Conservation (phyloP, 2,888 invertebrate species). For the Caenorhabditis uteleia region DNA sequence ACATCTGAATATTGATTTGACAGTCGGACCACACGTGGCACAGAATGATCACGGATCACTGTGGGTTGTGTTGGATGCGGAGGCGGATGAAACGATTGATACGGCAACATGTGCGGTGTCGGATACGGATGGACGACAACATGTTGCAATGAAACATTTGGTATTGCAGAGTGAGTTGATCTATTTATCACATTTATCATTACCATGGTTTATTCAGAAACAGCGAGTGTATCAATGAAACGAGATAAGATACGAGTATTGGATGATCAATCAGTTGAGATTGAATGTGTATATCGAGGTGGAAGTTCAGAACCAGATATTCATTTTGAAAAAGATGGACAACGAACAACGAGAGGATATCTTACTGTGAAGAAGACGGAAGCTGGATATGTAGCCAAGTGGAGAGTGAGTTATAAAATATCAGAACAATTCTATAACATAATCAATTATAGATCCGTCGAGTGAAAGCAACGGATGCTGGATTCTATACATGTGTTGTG, state of each 20-base stretch:
- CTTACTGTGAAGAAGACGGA: slow-evolving; percentile 26
- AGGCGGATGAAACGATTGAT: slow-evolving; percentile 42
- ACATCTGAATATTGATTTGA: slow-evolving; percentile 43
- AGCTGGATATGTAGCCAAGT: slow-evolving; percentile 31
- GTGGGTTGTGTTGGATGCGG: slow-evolving; percentile 33
- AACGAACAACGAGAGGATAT: slow-evolving; percentile 16
- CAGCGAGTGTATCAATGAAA: slow-evolving; percentile 27
- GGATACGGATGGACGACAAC: slow-evolving; percentile 52
- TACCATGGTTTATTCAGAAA: background rate
- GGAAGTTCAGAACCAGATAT: slow-evolving; percentile 17
- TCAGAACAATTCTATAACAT: background rate
- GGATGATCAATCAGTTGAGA: slow-evolving; percentile 46
- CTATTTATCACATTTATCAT: background rate
- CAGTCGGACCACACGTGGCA: slow-evolving; percentile 33
- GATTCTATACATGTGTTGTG: slow-evolving; percentile 43
- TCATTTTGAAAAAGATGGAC: slow-evolving; percentile 42
- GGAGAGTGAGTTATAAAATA: slow-evolving; percentile 11
- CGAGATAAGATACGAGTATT: slow-evolving; percentile 36
- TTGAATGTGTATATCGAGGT: slow-evolving; percentile 47
- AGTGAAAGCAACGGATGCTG: slow-evolving; percentile 29
- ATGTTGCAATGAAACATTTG: slow-evolving; percentile 47
- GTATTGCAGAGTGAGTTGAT: slow-evolving; percentile 25
- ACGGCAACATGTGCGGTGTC: slow-evolving; percentile 50
- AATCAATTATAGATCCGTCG: slow-evolving; percentile 14
- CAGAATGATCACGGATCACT: slow-evolving; percentile 44